Percentiles rank a stretch among this genome's conserved stretches.
Evolutionary conservation across 2,797 vertebrate species (phyloP).

Genomic region (Hippoglossus hippoglossus): DNA sequence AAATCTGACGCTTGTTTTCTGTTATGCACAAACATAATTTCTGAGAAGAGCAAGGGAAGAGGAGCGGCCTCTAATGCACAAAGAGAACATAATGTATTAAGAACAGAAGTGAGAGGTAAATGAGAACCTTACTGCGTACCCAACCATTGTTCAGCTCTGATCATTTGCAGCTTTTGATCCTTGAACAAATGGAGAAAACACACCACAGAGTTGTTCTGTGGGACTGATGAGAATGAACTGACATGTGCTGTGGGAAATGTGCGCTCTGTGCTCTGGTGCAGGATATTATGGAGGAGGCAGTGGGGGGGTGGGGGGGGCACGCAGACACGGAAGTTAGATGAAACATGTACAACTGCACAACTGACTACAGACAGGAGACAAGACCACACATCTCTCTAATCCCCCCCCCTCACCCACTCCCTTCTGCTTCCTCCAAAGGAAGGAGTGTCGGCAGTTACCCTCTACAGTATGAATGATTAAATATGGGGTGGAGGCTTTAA

Average conservation of each 20-base stretch:
- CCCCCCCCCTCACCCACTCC: constrained; percentile 70
- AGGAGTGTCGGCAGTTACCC: constrained; percentile 59
- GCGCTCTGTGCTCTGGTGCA: constrained; percentile 52
- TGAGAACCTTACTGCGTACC: background rate
- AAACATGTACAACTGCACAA: constrained; percentile 56
- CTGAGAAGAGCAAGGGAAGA: background rate
- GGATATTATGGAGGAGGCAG: constrained; percentile 51
- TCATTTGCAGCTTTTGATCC: constrained; percentile 23
- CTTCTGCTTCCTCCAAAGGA: constrained; percentile 79
- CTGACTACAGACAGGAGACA: constrained; percentile 48
- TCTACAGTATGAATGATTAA: constrained; percentile 81
- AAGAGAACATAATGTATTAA: constrained; percentile 14
- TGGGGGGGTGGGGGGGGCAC: constrained; percentile 10
- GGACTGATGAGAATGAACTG: constrained; percentile 36
- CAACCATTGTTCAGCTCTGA: background rate
- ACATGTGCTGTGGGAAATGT: constrained; percentile 56
- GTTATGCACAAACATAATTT: constrained; percentile 19
- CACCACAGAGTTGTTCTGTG: constrained; percentile 15
- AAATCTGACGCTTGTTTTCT: constrained; percentile 5
- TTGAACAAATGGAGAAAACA: constrained; percentile 34
- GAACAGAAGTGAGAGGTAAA: background rate
- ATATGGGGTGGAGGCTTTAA: constrained; percentile 71
- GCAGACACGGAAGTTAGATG: constrained; percentile 53
- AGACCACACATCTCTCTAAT: constrained; percentile 74
- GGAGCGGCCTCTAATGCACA: constrained; percentile 5